Base-by-base conservation (phyloP, 2,113 vertebrate species). In the Cephalopholis sonnerati region DNA sequence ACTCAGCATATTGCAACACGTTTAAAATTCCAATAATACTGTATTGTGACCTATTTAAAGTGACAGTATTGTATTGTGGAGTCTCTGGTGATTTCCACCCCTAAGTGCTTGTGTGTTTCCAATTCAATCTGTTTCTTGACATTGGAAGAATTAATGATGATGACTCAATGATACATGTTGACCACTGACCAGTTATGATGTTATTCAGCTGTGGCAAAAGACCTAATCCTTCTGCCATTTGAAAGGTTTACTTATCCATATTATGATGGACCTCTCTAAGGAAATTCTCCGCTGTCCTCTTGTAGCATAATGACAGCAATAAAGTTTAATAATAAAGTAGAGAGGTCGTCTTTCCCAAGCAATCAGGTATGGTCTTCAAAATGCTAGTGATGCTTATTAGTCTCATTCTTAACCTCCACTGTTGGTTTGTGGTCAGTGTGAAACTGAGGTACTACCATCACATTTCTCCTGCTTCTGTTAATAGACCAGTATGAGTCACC, bases 401-500 rank as follows among this genome's bases (percentile, higher is more conserved):
- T 76, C 53, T 65, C 17, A 6, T 76, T 83, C 67, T 27, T 22
- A 29, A 69, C 25, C 62, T 78, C 67, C 46, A 29, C 62, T 82
- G 62, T 69, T 75, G 61, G 22, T 61, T 80, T 85, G 74, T 73
- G 82, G 85, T 86, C 75, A 78, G 63, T 73, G 63, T 59, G 50
- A 65, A 77, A 50, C 58, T 10, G 17, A 62, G 75, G 65, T 69
- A 64, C 72, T 69, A 64, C 72, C 41, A 27, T 75, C 62, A 59
- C 78, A 72, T 65, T 82, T 83, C 80, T 87, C 77, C 68, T 53
- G 63, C 75, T 76, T 36, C 76, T 84, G 70, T 77, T 83, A 87
- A 90, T 84, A 87, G 85, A 88, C 66, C 55, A 24, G 65, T 74
- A 83, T 79, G 79, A 91, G 83, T 84, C 86, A 92, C 90, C 80